Evolutionary conservation across 2,797 vertebrate genomes (phyloP).

Genomic region (Choloepus didactylus): DNA sequence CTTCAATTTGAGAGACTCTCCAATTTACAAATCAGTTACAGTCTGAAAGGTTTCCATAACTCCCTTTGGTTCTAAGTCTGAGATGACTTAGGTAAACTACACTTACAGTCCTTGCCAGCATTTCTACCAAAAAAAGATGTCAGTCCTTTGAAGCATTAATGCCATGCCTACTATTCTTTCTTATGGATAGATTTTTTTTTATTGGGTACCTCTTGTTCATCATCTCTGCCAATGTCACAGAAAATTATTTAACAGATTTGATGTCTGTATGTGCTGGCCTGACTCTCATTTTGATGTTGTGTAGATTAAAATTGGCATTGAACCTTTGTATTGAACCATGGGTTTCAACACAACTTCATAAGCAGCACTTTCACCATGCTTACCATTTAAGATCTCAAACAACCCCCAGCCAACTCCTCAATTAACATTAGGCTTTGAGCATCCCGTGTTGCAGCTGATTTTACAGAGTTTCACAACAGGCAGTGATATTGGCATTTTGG

Average conservation of each 20-base stretch:
- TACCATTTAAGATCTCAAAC: not conserved
- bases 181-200: constrained; percentile 28
- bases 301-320: constrained; percentile 10
- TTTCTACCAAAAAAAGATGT: not conserved
- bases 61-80: not conserved
- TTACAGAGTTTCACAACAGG: not conserved
- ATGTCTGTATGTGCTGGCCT: constrained; percentile 1
- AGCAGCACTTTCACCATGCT: not conserved
- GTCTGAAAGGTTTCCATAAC: not conserved
- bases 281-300: not conserved
- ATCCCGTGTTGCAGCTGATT: not conserved
- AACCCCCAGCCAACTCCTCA: not conserved
- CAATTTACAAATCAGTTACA: not conserved
- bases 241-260: not conserved
- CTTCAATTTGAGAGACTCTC: not conserved
- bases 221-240: not conserved
- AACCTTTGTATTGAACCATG: not conserved
- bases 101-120: not conserved
- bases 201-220: not conserved
- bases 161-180: not conserved
- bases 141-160: not conserved
- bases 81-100: not conserved
- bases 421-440: not conserved
- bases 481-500: not conserved
- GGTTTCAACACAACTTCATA: not conserved